These are phyloP conservation scores for Arrhamphus sclerolepis DNA, from an alignment of 2,797 vertebrate genomes.

Conservation along the genomic window DNA sequence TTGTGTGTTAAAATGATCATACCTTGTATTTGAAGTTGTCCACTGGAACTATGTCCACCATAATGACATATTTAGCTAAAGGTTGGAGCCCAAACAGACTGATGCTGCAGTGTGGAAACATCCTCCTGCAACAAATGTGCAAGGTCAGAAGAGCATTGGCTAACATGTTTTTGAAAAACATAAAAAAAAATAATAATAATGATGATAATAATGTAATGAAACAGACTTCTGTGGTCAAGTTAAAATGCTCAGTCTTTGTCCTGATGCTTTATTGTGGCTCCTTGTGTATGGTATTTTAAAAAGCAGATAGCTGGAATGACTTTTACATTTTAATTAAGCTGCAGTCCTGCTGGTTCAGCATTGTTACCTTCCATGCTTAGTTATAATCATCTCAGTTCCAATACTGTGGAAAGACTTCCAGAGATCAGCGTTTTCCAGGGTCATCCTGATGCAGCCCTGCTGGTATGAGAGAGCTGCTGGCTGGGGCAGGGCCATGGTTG, in stretches of 20 bases:
- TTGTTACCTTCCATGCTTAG: constrained; percentile 83
- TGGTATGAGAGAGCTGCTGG: constrained; percentile 53
- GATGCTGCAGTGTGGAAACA: constrained; percentile 89
- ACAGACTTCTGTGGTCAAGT: too few species aligned
- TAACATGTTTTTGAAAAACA: neutral
- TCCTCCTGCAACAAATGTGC: constrained; percentile 76
- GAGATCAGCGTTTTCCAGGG: constrained; percentile 81
- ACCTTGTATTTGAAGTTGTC: constrained; percentile 89
- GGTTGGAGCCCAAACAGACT: constrained; percentile 83
- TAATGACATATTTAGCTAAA: constrained; percentile 83
- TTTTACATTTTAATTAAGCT: neutral
- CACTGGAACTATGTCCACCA: constrained; percentile 85
- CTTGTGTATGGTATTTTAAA: too few species aligned
- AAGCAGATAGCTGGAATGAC: too few species aligned
- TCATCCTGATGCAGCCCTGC: constrained; percentile 66
- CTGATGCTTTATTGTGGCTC: too few species aligned
- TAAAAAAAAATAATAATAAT: neutral
- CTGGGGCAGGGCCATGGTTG: constrained; percentile 31
- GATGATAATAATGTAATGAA: neutral
- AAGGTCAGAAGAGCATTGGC: neutral
- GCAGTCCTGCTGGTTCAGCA: neutral
- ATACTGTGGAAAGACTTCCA: constrained; percentile 84
- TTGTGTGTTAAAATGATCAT: constrained; percentile 19
- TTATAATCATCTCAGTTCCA: constrained; percentile 87
- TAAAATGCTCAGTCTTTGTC: too few species aligned